Conservation (phyloP, 2,113 vertebrate species). For the Oryctolagus cuniculus region mOryCun1.1 NC_091434.1:47710001-47710500, state of each 20-base stretch:
- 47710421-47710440: too few species aligned
- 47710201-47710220: background rate
- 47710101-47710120: background rate
- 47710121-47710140: fast-evolving
- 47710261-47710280: background rate
- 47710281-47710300: background rate
- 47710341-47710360: too few species aligned
- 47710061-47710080: background rate
- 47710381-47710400: too few species aligned
- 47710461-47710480: too few species aligned
- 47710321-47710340: too few species aligned
- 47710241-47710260: background rate
- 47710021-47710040: background rate
- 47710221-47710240: background rate
- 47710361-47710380: too few species aligned
- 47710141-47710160: background rate
- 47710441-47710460: too few species aligned
- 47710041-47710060: background rate
- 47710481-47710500: too few species aligned
- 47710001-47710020: background rate
- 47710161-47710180: background rate
- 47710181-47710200: background rate
- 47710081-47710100: background rate
- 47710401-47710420: too few species aligned
- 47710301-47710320: background rate